Conservation (phyloP, 1,140 invertebrate species). For the Drosophila sproati region DNA sequence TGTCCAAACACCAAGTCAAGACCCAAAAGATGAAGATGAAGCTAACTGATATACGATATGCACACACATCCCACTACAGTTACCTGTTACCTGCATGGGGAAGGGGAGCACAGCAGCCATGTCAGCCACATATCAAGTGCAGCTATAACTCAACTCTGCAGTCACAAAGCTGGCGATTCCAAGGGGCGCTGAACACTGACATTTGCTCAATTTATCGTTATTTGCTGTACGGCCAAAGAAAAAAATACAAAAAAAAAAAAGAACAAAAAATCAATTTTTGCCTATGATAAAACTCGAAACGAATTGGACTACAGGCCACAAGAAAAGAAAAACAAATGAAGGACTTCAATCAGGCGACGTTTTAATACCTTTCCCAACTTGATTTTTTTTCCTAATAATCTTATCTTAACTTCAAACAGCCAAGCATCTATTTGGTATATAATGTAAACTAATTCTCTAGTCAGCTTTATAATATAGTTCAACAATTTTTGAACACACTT, state of each 20-base stretch:
- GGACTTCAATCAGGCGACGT: not conserved
- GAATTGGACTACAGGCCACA: constrained; percentile 24
- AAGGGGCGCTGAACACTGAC: constrained; percentile 54
- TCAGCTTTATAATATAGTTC: no score
- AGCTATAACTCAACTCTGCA: constrained; percentile 71
- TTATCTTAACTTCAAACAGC: no score
- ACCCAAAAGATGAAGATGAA: constrained; percentile 30
- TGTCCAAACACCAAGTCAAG: constrained; percentile 47
- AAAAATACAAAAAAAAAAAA: constrained; percentile 48
- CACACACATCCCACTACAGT: not conserved
- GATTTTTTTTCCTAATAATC: no score
- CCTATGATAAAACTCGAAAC: constrained; percentile 67
- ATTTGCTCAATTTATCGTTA: constrained; percentile 82
- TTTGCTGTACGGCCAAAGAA: constrained; percentile 62
- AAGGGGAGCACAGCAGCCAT: constrained; percentile 4
- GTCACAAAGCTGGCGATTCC: constrained; percentile 21
- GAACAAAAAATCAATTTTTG: constrained; percentile 77
- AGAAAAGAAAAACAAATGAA: constrained; percentile 30
- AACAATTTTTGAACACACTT: no score
- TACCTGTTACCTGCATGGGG: constrained; percentile 20
- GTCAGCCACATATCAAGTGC: constrained; percentile 70
- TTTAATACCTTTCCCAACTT: constrained; percentile 17
- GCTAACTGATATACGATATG: constrained; percentile 24
- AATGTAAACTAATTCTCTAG: no score
- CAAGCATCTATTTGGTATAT: no score